Evolutionary conservation across 2,888 invertebrate genomes (phyloP), one percentile per base, ranked within the genome.

Genomic region (Lacanobia oleracea): DNA sequence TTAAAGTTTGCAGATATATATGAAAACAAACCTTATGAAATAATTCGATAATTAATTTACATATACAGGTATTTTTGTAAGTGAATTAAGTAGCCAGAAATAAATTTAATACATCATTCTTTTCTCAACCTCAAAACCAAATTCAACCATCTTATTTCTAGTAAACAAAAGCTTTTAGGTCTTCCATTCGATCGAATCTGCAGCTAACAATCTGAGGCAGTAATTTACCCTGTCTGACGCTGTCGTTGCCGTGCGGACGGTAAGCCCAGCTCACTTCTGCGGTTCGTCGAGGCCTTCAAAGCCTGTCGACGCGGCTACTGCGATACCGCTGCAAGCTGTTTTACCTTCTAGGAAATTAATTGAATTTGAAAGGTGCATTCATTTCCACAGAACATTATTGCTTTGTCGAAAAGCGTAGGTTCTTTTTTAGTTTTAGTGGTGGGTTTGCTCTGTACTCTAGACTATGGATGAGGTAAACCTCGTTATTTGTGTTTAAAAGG

Each of bases 271-370:
- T 75, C 76, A 65, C 54, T 71, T 61, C 57, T 68, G 71, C 33
- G 75, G 75, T 80, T 65, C 63, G 71, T 64, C 51, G 2, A 21
- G 14, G 51, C 54, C 63, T 79, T 79, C 63, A 59, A 73, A 59
- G 53, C 53, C 53, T 75, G 64, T 65, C 67, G 50, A 56, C 57
- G 54, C 50, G 43, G 8, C 53, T 69, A 51, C 43, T 62, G 33
- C 50, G 10, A 65, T 45, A 48, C 43, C 48, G 48, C 33, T 53
- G 23, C 21, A 68, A 63, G 56, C 51, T 56, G 37, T 56, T 40
- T 23, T 27, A 53, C 18, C 51, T 37, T 61, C 21, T 8, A 23
- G 16, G 37, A 56, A 77, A 21, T 76, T 77, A 54, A 70, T 72
- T 56, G 18, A 37, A 50, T 53, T 72, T 50, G 12, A 43, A 50